A percentile compares a stretch with the other conserved stretches of the same genome.
These are phyloP conservation scores for Neotragus pygmaeus DNA, from an alignment of 2,113 vertebrate species.

Conservation along the genomic window DNA sequence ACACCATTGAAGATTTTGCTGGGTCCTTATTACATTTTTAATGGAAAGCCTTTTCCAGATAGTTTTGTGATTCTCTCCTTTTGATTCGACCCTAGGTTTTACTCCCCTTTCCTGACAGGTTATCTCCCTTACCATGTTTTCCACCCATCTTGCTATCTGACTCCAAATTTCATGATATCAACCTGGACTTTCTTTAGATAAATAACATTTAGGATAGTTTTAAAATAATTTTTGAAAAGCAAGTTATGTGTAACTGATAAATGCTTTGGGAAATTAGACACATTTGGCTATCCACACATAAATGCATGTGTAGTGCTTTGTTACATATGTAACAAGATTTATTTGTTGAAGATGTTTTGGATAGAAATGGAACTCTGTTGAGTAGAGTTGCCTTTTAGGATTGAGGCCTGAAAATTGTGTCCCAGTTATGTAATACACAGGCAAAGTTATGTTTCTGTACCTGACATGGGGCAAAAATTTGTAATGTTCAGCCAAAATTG, in stretches of 20 bases:
- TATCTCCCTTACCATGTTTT: neutral
- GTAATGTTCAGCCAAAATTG: conserved; percentile 49
- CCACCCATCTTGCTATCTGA: neutral
- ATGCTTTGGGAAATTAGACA: neutral
- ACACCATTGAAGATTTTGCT: neutral
- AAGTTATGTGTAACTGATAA: neutral
- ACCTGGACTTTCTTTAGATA: neutral
- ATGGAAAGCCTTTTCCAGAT: neutral
- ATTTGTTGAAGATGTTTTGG: neutral
- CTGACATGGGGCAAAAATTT: conserved; percentile 17
- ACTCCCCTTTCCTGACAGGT: neutral
- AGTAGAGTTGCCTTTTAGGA: neutral
- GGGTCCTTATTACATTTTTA: neutral
- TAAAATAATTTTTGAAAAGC: neutral
- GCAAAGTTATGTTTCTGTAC: neutral
- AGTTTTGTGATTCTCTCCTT: neutral
- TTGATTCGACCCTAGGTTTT: neutral
- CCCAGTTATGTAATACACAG: neutral
- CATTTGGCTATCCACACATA: neutral
- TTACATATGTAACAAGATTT: neutral
- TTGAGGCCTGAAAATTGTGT: neutral
- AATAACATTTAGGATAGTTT: neutral
- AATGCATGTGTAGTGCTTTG: neutral
- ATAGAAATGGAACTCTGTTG: neutral
- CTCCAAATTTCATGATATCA: neutral